These are phyloP conservation scores for Oscheius sp. DNA, from an alignment of 1,140 invertebrate species.

Conservation along the genomic window DNA sequence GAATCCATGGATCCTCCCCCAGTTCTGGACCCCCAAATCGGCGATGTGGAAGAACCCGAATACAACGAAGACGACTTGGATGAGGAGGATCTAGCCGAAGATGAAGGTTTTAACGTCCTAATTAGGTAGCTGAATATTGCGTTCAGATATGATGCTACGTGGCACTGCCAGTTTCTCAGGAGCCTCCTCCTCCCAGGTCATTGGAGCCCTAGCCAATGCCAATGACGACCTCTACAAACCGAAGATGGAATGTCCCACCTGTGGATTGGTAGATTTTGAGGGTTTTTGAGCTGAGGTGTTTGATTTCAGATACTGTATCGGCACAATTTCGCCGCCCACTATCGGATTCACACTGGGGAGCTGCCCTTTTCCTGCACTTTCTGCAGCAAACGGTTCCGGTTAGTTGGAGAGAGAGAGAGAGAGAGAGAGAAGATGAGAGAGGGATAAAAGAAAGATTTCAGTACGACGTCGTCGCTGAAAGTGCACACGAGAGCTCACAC, in stretches of 20 bases:
- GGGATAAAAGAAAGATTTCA: too few species aligned
- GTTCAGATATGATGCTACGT: slow-evolving; percentile 6
- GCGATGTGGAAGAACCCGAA: neutral
- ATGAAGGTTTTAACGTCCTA: slow-evolving; percentile 4
- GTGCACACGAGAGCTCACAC: slow-evolving; percentile 70
- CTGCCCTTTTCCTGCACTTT: slow-evolving; percentile 62
- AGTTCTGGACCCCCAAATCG: slow-evolving; percentile 3
- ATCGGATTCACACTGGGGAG: slow-evolving; percentile 62
- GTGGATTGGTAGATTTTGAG: slow-evolving; percentile 38
- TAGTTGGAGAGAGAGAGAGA: too few species aligned
- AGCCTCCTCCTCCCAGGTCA: neutral
- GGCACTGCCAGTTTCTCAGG: neutral
- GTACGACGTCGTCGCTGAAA: slow-evolving; percentile 52
- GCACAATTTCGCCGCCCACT: slow-evolving; percentile 57
- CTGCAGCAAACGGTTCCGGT: slow-evolving; percentile 60
- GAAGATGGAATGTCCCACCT: slow-evolving; percentile 58
- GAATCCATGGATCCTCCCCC: slow-evolving; percentile 10
- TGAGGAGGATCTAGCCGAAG: slow-evolving; percentile 14
- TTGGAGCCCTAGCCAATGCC: slow-evolving; percentile 20
- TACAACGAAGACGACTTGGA: slow-evolving; percentile 1
- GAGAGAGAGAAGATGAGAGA: too few species aligned
- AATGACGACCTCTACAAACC: slow-evolving; percentile 30
- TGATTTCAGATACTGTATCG: slow-evolving; percentile 40
- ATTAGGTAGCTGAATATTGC: slow-evolving; percentile 1
- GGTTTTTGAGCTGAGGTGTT: neutral